Base-by-base conservation (phyloP, 2,888 invertebrate genomes). In the Oeneis ivallda region DNA sequence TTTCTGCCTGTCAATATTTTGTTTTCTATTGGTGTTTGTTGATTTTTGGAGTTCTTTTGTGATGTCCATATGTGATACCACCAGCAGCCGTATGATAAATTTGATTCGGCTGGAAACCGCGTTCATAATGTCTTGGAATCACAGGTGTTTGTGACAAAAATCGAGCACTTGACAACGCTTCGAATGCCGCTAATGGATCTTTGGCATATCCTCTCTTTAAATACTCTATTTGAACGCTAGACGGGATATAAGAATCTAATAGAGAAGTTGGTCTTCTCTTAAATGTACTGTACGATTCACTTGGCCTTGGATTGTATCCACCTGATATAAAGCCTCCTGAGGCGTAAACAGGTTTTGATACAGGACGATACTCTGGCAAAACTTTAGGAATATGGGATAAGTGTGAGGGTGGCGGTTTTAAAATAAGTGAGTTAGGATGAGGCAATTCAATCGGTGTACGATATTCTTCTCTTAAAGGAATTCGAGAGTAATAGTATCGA, bases 161-260 rank as follows among this genome's bases (percentile, higher is more conserved):
- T 17, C 86, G 80, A 0, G 84, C 86, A 65, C 76, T 86, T 0
- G 90, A 82, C 61, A 92, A 71, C 2, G 89, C 87, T 41, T 92
- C 92, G 49, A 90, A 92, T 0, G 87, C 85, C 1, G 82, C 75
- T 13, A 86, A 53, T 7, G 92, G 89, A 69, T 92, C 91, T 68
- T 86, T 90, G 7, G 84, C 78, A 52, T 82, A 81, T 47, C 92
- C 92, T 73, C 89, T 79, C 70, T 91, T 92, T 54, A 92, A 71
- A 57, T 92, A 92, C 71, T 92, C 92, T 32, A 87, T 69, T 73
- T 92, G 92, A 65, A 94, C 76, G 74, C 92, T 92, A 43, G 93
- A 94, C 52, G 94, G 94, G 64, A 94, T 90, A 62, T 94, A 94
- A 0, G 94, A 94, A 54, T 94, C 94, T 7, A 94, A 74, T 57